Evolutionary conservation across 2,113 vertebrate species (phyloP).

Genomic region (Phocoena sinus): DNA sequence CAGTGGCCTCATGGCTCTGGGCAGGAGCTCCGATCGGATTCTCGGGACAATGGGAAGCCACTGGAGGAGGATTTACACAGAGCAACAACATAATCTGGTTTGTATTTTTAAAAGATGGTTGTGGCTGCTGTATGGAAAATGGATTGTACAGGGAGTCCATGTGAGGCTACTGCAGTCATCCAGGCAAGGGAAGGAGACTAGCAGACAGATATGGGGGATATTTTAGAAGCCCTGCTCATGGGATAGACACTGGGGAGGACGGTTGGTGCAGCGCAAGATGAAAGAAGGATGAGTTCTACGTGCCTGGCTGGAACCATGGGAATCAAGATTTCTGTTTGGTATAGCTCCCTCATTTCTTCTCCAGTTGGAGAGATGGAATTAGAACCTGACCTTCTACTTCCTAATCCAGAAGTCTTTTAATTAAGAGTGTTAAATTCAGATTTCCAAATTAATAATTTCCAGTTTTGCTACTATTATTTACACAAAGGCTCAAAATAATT

Average conservation of each 20-base stretch:
- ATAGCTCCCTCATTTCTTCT: background rate
- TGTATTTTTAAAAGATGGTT: background rate
- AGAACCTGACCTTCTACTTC: background rate
- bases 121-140: background rate
- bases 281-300: background rate
- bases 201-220: background rate
- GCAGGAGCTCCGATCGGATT: background rate
- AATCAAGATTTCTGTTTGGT: background rate
- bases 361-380: background rate
- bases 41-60: background rate
- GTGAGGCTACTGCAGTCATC: background rate
- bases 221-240: background rate
- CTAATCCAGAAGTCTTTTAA: background rate
- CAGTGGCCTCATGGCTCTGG: fast-evolving
- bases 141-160: background rate
- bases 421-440: background rate
- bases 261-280: background rate
- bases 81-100: background rate
- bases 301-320: background rate
- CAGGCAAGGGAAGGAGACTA: background rate
- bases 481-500: background rate
- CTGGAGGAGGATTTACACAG: background rate
- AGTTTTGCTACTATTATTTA: background rate
- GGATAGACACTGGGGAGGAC: fast-evolving
- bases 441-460: slow-evolving; percentile 12